Percentiles rank a stretch among this genome's conserved stretches.
phyloP scores from a whole-genome alignment of 2,888 invertebrate species.

The Sinotaia quadrata region DNA sequence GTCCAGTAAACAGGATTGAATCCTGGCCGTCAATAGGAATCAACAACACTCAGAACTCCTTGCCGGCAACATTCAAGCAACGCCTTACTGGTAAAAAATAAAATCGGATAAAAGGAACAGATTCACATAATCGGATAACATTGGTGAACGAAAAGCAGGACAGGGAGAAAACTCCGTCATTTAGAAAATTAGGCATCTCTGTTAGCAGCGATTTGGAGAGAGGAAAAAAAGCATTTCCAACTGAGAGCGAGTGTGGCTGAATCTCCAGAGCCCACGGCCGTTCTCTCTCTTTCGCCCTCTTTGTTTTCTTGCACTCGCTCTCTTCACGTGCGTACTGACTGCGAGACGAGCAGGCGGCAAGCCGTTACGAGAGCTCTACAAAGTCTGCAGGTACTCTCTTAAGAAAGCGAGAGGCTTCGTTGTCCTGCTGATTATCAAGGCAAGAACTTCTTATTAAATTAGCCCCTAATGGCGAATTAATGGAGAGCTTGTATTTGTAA shows the following conservation, averaged over 20 bases:
- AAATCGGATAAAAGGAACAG: constrained; percentile 21
- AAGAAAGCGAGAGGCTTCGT: constrained; percentile 24
- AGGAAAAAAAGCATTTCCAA: constrained; percentile 5
- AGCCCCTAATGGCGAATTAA: constrained; percentile 54
- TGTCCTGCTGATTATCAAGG: constrained; percentile 33
- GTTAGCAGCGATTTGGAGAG: no score
- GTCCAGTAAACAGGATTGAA: constrained; percentile 26
- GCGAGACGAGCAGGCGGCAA: background rate
- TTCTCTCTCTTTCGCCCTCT: constrained; percentile 2
- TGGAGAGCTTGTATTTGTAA: constrained; percentile 45
- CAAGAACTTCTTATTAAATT: constrained; percentile 50
- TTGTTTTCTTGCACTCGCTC: no score
- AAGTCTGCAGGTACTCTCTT: background rate
- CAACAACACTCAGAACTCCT: background rate
- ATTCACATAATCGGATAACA: constrained; percentile 26
- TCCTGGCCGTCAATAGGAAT: background rate
- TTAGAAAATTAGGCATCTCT: constrained; percentile 28
- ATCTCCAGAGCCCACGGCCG: background rate
- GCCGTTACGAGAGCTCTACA: constrained; percentile 6
- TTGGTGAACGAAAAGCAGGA: constrained; percentile 1
- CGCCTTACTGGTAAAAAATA: constrained; percentile 23
- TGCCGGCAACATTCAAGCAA: background rate
- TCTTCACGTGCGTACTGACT: background rate
- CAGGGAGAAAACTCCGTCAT: constrained; percentile 22
- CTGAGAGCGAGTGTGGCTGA: background rate